Percentiles rank a stretch among this genome's conserved stretches.
Conservation (phyloP, 2,113 vertebrate genomes). For the Rafetus swinhoei region DNA sequence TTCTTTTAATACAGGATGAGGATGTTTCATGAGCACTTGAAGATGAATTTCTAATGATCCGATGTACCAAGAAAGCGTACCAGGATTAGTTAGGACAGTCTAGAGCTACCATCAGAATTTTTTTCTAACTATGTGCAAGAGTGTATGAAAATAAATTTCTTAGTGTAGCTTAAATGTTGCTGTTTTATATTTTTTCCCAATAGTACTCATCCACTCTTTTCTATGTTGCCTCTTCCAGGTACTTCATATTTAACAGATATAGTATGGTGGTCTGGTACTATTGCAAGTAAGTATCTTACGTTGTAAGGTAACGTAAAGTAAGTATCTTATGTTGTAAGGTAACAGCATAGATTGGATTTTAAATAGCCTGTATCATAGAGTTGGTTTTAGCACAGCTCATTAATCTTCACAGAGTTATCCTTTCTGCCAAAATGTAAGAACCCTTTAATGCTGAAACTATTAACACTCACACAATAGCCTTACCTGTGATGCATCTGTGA, state of each 20-base stretch:
- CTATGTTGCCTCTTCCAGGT: conserved; percentile 77
- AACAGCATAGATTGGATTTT: not conserved
- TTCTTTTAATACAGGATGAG: rapidly evolving
- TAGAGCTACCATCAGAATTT: not conserved
- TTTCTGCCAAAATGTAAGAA: not conserved
- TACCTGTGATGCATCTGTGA: not conserved
- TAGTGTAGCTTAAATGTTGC: not conserved
- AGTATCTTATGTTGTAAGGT: conserved; percentile 72
- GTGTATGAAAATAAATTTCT: not conserved
- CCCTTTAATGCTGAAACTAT: not conserved
- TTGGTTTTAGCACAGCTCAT: not conserved
- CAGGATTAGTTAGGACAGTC: not conserved
- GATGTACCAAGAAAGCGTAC: not conserved
- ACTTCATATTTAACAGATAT: conserved; percentile 89
- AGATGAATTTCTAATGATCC: not conserved
- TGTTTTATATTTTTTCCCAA: conserved; percentile 25
- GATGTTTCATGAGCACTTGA: not conserved
- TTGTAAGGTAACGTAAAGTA: conserved; percentile 54
- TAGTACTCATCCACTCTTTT: not conserved
- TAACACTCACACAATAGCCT: not conserved
- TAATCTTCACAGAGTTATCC: not conserved
- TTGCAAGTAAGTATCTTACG: conserved; percentile 88
- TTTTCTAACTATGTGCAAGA: not conserved
- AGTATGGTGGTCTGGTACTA: conserved; percentile 95
- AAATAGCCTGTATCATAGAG: not conserved